Base-by-base conservation (phyloP, 2,888 invertebrate species). In the Blomia tropicalis region DNA sequence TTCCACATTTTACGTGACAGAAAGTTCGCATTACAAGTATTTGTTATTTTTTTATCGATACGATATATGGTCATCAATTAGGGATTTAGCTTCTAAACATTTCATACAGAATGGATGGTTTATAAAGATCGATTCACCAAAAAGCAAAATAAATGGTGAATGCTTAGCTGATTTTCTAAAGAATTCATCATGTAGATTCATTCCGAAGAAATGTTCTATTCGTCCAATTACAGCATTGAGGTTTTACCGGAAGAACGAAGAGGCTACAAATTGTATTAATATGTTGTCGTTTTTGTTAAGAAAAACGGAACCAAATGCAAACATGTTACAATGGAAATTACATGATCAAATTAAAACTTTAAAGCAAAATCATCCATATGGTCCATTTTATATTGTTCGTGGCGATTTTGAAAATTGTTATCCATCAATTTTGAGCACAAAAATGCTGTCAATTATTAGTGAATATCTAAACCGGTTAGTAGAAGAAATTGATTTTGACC, bases 331-430 rank as follows among this genome's bases (percentile, higher is more conserved):
- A 1, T 47, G 17, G 22, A 11, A 47, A 2, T 4, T 47, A 14
- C 19, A 47, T 47, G 3, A 11, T 2, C 2, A 11, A 47, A 11
- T 44, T 44, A 5, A 5, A 5, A 44, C 4, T 19, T 23, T 47
- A 2, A 47, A 47, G 22, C 2, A 47, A 14, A 47, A 25, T 25
- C 2, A n/a, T n/a, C 44, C 7, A 43, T 5, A 43, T 25, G 47
- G 19, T 22, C 3, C 3, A 14, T 47, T 19, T 25, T 47, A 47
- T 19, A 5, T 47, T 14, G 19, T 47, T 2, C 47, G 47, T 2
- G 47, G 47, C 22, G 47, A 47, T 11, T 47, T 47, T 25, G 19
- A 19, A 47, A 47, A 47, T 2, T 47, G 47, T 47, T 47, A 47
- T 25, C 47, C 22, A 5, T 47, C 47, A 5, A 47, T 47, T 22